Evolutionary conservation across 2,888 invertebrate genomes (phyloP).

Genomic region (Pollenia amentaria): DNA sequence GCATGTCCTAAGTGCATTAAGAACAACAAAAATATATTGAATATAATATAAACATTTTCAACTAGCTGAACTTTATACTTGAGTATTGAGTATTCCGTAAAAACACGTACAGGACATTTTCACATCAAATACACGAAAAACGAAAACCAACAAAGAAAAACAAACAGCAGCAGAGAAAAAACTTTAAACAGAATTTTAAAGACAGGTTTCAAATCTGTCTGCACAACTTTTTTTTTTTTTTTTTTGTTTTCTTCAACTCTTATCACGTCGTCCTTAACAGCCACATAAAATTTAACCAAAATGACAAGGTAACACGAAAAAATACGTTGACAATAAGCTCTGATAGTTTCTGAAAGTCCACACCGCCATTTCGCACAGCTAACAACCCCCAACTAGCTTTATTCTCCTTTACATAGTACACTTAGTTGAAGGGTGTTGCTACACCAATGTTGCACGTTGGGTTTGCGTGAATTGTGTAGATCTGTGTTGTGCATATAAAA

Average conservation of each 20-base stretch:
- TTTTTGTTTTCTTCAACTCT: not conserved
- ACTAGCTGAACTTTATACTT: conserved; percentile 15
- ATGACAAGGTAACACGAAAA: conserved; percentile 41
- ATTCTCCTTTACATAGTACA: not conserved
- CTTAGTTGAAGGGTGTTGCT: conserved; percentile 10
- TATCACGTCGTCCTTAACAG: conserved; percentile 10
- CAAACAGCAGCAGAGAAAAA: conserved; percentile 16
- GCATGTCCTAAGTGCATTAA: not conserved
- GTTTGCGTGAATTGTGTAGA: conserved; percentile 18
- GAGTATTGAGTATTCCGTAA: conserved; percentile 53
- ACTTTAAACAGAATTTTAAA: conserved; percentile 18
- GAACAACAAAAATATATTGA: conserved; percentile 10
- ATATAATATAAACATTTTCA: conserved; percentile 13
- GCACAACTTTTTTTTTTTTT: not conserved
- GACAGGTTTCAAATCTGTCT: conserved; percentile 64
- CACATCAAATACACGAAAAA: conserved; percentile 46
- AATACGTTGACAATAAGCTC: conserved; percentile 54
- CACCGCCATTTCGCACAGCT: not conserved
- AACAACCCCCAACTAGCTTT: not conserved
- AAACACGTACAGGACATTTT: conserved; percentile 65
- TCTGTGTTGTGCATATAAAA: conserved; percentile 64
- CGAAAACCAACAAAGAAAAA: not conserved
- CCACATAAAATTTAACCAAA: conserved; percentile 7
- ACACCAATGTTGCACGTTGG: conserved; percentile 38
- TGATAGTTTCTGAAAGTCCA: conserved; percentile 23